These are phyloP conservation scores for Eubasilissa regina DNA, from an alignment of 1,140 invertebrate species.

Conservation along the genomic window DNA sequence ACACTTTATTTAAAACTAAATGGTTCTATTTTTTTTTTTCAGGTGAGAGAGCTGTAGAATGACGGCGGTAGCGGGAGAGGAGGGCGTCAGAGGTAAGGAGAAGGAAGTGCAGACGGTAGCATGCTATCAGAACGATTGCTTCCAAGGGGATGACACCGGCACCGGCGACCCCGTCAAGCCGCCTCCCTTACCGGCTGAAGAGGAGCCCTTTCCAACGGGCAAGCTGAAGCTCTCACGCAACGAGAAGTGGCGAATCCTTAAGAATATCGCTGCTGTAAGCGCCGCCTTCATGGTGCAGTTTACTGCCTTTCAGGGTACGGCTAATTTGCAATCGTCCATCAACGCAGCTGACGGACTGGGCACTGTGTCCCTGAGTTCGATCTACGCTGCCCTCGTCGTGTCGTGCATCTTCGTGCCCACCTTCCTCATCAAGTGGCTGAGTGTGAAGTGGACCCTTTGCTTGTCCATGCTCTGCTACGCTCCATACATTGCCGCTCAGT, in stretches of 20 bases:
- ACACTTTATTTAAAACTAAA: too few species aligned
- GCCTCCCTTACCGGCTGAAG: conserved; percentile 75
- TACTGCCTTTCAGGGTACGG: conserved; percentile 91
- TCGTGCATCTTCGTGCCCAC: conserved; percentile 96
- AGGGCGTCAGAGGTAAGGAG: conserved; percentile 56
- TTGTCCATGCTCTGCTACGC: conserved; percentile 93
- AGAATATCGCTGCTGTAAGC: conserved; percentile 89
- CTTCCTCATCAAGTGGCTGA: conserved; percentile 89
- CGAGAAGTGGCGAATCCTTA: conserved; percentile 90
- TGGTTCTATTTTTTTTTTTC: conserved; percentile 5
- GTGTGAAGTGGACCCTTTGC: conserved; percentile 96
- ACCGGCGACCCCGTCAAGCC: conserved; percentile 75
- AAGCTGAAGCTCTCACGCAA: conserved; percentile 84
- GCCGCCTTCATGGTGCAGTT: conserved; percentile 94
- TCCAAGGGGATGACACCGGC: conserved; percentile 73
- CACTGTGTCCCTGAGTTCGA: conserved; percentile 86
- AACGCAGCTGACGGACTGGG: conserved; percentile 88
- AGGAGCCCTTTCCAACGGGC: conserved; percentile 77
- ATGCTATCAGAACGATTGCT: conserved; percentile 79
- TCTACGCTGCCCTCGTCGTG: conserved; percentile 91
- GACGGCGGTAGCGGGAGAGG: conserved; percentile 52
- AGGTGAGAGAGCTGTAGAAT: conserved; percentile 39
- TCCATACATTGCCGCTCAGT: conserved; percentile 94
- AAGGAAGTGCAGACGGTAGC: conserved; percentile 70
- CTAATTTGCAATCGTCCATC: conserved; percentile 91